Percentiles rank a stretch among this genome's conserved stretches.
phyloP scores from a whole-genome alignment of 2,888 invertebrate genomes.

The Eumerus sabulonum region DNA sequence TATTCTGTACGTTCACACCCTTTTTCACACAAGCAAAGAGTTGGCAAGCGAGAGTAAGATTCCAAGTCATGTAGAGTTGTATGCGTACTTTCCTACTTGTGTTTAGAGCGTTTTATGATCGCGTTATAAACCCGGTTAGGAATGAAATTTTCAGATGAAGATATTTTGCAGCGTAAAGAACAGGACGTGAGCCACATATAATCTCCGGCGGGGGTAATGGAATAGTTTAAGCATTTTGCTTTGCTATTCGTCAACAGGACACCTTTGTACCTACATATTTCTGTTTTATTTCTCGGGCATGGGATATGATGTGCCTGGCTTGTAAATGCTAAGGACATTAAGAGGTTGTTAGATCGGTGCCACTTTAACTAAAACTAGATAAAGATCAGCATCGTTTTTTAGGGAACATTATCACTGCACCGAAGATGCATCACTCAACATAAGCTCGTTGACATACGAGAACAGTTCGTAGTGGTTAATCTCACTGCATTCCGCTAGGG shows the following conservation, averaged over 20 bases:
- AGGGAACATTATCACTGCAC: too few species aligned
- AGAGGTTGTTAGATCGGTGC: too few species aligned
- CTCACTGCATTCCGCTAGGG: constrained; percentile 8
- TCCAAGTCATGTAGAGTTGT: constrained; percentile 18
- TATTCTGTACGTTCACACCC: constrained; percentile 15
- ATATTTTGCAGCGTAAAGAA: constrained; percentile 40
- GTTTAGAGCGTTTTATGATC: constrained; percentile 54
- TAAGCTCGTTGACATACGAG: constrained; percentile 32
- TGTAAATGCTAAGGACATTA: too few species aligned
- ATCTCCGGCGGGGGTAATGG: constrained; percentile 35
- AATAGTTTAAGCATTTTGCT: constrained; percentile 11
- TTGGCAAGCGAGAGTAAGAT: constrained; percentile 11
- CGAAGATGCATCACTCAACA: constrained; percentile 15
- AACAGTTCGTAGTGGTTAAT: constrained; percentile 18
- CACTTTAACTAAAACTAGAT: too few species aligned
- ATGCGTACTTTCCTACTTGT: constrained; percentile 40
- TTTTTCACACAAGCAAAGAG: constrained; percentile 26
- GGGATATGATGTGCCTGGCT: too few species aligned
- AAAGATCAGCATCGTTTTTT: too few species aligned
- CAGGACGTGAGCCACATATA: too few species aligned
- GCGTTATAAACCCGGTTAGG: constrained; percentile 53
- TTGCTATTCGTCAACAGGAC: background rate
- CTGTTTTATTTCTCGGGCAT: too few species aligned
- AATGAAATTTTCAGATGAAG: constrained; percentile 47
- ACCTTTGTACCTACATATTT: too few species aligned